Conservation (phyloP, 2,797 vertebrate species). For the Erethizon dorsatum region DNA sequence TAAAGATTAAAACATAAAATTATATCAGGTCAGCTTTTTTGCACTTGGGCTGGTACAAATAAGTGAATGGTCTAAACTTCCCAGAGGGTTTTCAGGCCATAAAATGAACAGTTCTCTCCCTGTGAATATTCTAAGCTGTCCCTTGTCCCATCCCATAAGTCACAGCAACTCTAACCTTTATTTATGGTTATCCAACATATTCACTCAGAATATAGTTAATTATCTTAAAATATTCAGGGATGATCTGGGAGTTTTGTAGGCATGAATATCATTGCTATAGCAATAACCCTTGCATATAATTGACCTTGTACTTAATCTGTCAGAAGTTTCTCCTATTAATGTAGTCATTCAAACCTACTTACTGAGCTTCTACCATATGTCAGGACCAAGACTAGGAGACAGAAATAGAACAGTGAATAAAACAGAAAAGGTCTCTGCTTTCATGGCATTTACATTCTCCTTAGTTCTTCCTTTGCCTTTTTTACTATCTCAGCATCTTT, state of each 20-base stretch:
- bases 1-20: slow-evolving; percentile 7
- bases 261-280: not conserved
- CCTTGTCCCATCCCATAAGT: not conserved
- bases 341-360: slow-evolving; percentile 16
- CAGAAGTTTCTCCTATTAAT: slow-evolving; percentile 40
- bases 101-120: not conserved
- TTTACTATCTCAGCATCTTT: slow-evolving; percentile 4
- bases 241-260: slow-evolving; percentile 1
- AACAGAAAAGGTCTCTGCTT: not conserved
- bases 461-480: slow-evolving; percentile 38
- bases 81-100: not conserved
- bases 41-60: not conserved
- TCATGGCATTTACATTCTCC: not conserved
- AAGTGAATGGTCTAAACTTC: not conserved
- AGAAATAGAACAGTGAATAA: slow-evolving; percentile 7
- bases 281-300: slow-evolving; percentile 22
- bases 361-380: not conserved
- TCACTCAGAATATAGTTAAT: slow-evolving; percentile 44
- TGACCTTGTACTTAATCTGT: slow-evolving; percentile 18
- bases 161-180: not conserved
- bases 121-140: not conserved
- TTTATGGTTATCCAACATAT: slow-evolving; percentile 17
- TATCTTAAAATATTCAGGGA: slow-evolving; percentile 51
- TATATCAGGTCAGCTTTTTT: not conserved
- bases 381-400: slow-evolving; percentile 13